Conservation (phyloP, 2,888 invertebrate genomes). For the Rotaria macrura region DNA sequence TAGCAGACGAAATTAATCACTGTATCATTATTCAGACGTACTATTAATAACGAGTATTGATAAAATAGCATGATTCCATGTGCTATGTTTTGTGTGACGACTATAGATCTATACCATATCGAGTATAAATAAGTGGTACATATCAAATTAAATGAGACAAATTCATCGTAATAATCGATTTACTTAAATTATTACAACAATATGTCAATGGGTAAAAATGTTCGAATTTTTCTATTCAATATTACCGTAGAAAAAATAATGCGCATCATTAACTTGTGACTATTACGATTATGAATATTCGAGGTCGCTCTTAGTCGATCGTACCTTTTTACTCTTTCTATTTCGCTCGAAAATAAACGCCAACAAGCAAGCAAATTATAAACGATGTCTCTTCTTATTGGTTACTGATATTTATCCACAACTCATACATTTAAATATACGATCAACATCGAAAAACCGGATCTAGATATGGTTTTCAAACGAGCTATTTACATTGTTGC, state of each 20-base stretch:
- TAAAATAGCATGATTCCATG: not conserved
- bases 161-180: too few relatives aligned
- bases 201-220: too few relatives aligned
- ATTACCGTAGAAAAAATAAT: not conserved
- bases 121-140: not conserved
- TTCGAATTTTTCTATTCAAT: not conserved
- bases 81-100: not conserved
- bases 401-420: not conserved
- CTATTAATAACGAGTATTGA: not conserved
- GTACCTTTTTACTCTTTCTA: not conserved
- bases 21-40: too few relatives aligned
- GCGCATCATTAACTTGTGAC: not conserved
- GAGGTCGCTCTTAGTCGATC: not conserved
- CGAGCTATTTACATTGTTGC: constrained; percentile 59
- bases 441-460: too few relatives aligned
- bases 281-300: too few relatives aligned
- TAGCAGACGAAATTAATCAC: too few relatives aligned
- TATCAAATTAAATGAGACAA: not conserved
- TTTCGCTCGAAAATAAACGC: not conserved
- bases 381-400: not conserved
- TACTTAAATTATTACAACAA: too few relatives aligned
- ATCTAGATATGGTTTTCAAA: constrained; percentile 34
- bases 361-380: not conserved
- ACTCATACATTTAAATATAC: too few relatives aligned
- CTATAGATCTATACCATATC: not conserved